phyloP scores from a whole-genome alignment of 2,113 vertebrate species.

The Struthidea cinerea region DNA sequence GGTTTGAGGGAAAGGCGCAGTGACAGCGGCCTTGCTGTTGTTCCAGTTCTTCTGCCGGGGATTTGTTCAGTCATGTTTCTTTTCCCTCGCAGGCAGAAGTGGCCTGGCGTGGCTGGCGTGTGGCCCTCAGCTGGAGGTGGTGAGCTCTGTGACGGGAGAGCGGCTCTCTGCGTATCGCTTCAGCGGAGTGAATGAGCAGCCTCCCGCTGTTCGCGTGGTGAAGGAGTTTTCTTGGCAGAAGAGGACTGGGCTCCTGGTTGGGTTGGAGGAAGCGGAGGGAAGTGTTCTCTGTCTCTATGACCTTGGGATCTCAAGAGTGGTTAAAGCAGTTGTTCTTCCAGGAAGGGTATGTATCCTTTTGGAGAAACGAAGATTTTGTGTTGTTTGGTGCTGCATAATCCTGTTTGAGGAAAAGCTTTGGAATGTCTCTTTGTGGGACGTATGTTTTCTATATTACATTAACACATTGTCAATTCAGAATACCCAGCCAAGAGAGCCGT shows the following conservation, averaged over 20 bases:
- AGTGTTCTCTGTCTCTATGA: conserved; percentile 93
- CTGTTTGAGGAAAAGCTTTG: background rate
- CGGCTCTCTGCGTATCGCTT: conserved; percentile 89
- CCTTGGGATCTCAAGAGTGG: conserved; percentile 85
- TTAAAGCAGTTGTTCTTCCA: conserved; percentile 91
- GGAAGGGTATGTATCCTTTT: conserved; percentile 79
- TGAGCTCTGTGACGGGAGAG: conserved; percentile 83
- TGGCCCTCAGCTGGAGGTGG: conserved; percentile 89
- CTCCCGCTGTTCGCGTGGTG: conserved; percentile 79
- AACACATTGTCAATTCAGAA: background rate
- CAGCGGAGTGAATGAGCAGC: conserved; percentile 76
- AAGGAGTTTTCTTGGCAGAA: conserved; percentile 93
- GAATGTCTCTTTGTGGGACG: background rate
- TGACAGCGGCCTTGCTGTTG: too few species aligned
- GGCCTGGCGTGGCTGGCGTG: conserved; percentile 84
- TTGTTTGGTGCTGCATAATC: background rate
- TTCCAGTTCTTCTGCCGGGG: background rate
- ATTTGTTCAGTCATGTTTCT: background rate
- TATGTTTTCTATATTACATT: rapidly evolving
- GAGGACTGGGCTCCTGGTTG: conserved; percentile 88
- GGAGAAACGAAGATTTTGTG: background rate
- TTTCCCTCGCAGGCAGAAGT: conserved; percentile 74
- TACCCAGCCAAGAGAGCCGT: too few species aligned
- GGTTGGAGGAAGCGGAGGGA: conserved; percentile 85
- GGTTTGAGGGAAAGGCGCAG: too few species aligned